phyloP scores from a whole-genome alignment of 2,113 vertebrate species.

The Mustela nigripes region DNA sequence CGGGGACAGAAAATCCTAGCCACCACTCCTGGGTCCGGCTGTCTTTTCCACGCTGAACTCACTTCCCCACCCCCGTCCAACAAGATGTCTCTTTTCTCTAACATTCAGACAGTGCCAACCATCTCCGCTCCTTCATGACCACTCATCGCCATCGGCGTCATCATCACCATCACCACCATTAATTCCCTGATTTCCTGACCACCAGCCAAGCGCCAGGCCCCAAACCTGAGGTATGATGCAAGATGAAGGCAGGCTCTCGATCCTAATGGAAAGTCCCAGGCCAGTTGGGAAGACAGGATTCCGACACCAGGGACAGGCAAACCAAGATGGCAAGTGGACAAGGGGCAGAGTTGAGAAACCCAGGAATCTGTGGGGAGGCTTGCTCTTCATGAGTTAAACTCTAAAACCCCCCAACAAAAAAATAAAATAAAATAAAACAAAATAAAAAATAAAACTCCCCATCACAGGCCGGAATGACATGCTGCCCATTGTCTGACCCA shows the following conservation, averaged over 20 bases:
- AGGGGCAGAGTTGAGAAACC: neutral
- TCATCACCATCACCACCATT: neutral
- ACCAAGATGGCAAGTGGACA: neutral
- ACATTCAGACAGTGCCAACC: slow-evolving; percentile 41
- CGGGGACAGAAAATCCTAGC: neutral
- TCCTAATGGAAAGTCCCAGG: too few species aligned
- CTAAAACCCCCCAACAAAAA: neutral
- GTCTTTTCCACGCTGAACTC: neutral
- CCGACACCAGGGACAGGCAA: too few species aligned
- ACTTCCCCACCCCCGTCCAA: neutral
- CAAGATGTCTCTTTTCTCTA: slow-evolving; percentile 44
- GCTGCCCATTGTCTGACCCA: neutral
- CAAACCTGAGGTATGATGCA: too few species aligned
- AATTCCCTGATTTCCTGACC: neutral
- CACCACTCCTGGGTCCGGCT: neutral
- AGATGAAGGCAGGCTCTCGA: too few species aligned
- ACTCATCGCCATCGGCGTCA: neutral
- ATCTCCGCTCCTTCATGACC: neutral
- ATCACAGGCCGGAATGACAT: neutral
- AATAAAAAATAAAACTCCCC: too few species aligned
- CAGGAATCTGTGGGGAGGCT: neutral
- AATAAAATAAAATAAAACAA: too few species aligned
- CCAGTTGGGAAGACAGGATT: too few species aligned
- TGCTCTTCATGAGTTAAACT: neutral
- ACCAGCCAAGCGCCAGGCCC: neutral